phyloP scores from a whole-genome alignment of 2,113 vertebrate species.

The Phainopepla nitens region DNA sequence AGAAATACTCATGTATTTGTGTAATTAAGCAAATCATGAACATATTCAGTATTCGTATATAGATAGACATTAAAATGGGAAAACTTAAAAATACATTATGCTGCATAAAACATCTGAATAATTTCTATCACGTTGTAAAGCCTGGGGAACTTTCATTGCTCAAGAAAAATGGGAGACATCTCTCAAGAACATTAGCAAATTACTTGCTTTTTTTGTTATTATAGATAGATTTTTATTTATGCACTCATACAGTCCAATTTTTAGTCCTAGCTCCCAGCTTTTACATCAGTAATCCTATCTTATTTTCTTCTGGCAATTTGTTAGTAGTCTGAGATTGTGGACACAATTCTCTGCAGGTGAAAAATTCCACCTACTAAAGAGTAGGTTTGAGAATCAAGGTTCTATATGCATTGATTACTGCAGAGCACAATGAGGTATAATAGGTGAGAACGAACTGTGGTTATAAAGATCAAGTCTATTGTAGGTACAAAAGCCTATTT shows the following conservation, averaged over 20 bases:
- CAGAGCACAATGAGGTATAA: neutral
- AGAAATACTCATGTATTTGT: neutral
- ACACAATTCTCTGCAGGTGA: neutral
- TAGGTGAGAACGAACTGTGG: neutral
- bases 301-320: constrained; percentile 16
- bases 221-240: neutral
- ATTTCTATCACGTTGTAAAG: neutral
- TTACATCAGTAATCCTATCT: neutral
- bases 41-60: neutral
- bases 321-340: neutral
- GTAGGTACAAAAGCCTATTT: constrained; percentile 49
- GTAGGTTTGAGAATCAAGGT: neutral
- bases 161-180: neutral
- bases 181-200: neutral
- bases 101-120: neutral
- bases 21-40: neutral
- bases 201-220: neutral
- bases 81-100: neutral
- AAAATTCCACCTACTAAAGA: constrained; percentile 35
- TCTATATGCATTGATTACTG: neutral
- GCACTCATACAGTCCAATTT: neutral
- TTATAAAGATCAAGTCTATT: constrained; percentile 14
- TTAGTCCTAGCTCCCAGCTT: neutral
- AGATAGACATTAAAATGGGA: neutral
- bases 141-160: neutral